Evolutionary conservation across 2,797 vertebrate genomes (phyloP).

Genomic region (Varecia variegata): DNA sequence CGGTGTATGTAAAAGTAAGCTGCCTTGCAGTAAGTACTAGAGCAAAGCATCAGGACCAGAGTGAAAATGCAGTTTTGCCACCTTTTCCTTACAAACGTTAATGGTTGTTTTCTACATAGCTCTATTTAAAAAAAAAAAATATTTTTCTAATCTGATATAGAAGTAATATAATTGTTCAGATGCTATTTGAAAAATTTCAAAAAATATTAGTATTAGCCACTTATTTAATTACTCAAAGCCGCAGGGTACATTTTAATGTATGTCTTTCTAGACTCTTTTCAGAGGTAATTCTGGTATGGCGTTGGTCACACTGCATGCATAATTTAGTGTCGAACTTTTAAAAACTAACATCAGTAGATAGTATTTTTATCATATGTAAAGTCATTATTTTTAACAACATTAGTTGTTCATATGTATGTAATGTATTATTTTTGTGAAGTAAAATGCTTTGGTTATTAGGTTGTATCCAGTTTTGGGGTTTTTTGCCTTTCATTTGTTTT

Average conservation of each 20-base stretch:
- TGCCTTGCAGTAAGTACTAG: not conserved
- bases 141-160: not conserved
- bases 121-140: not conserved
- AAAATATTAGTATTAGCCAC: not conserved
- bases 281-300: not conserved
- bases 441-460: not conserved
- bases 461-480: not conserved
- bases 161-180: not conserved
- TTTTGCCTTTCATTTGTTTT: not conserved
- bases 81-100: not conserved
- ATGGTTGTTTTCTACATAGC: not conserved
- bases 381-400: not conserved
- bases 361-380: not conserved
- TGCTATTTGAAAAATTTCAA: not conserved
- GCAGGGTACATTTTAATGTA: not conserved
- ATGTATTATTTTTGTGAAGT: not conserved
- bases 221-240: not conserved
- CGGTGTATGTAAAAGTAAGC: not conserved
- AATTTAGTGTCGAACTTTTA: not conserved
- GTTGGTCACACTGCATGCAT: not conserved
- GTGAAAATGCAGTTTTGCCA: rapidly evolving
- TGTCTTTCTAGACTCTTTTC: not conserved
- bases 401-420: not conserved
- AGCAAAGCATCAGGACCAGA: not conserved
- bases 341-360: not conserved